Conservation (phyloP, 2,888 invertebrate species). For the Sinotaia quadrata region DNA sequence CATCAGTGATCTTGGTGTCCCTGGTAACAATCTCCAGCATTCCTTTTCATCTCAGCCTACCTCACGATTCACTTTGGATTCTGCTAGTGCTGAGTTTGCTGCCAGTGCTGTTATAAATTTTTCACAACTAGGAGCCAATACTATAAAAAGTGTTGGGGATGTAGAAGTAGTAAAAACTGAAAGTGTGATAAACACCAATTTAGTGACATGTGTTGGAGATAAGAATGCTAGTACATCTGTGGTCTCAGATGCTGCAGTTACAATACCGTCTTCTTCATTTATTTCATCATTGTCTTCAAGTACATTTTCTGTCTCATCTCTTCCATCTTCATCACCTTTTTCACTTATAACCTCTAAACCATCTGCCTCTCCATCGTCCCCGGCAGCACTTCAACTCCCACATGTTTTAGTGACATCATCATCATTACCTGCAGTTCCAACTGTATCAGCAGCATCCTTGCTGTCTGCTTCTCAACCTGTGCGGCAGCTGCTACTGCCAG, state of each 20-base stretch:
- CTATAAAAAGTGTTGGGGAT: conserved; percentile 54
- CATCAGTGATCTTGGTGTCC: conserved; percentile 3
- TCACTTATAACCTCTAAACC: conserved; percentile 39
- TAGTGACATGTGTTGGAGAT: conserved; percentile 14
- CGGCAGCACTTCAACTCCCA: not conserved
- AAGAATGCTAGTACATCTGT: not conserved
- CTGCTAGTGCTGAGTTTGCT: conserved; percentile 71
- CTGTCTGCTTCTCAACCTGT: conserved; percentile 8
- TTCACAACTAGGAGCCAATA: conserved; percentile 46
- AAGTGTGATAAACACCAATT: too few species aligned
- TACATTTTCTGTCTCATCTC: conserved; percentile 15
- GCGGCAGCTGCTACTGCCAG: conserved; percentile 3
- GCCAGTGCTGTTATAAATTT: conserved; percentile 69
- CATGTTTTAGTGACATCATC: conserved; percentile 18
- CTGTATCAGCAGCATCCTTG: not conserved
- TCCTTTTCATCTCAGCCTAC: conserved; percentile 55
- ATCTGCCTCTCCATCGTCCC: conserved; percentile 22
- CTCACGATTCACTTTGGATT: conserved; percentile 71
- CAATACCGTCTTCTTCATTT: conserved; percentile 7
- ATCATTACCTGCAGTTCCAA: not conserved
- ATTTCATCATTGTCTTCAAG: not conserved
- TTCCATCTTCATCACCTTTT: conserved; percentile 23
- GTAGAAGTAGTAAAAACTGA: conserved; percentile 25
- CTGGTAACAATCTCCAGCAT: not conserved
- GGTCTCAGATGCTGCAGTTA: conserved; percentile 12